Percentiles rank a stretch among this genome's conserved stretches.
Conservation (phyloP, 2,888 invertebrate genomes). For the Erebia palarica region DNA sequence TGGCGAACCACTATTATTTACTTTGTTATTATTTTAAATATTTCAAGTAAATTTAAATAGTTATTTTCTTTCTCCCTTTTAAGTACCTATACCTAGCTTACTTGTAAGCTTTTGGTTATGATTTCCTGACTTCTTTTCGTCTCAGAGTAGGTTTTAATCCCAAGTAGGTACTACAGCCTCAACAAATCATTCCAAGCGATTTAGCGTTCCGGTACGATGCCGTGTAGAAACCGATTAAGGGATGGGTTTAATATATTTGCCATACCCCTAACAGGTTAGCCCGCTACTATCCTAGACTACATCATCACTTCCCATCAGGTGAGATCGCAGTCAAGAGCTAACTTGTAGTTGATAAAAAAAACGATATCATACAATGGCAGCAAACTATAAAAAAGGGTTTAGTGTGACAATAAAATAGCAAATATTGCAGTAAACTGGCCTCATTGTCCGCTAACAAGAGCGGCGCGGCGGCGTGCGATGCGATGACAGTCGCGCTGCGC, state of each 20-base stretch:
- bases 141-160: no score
- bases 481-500: slow-evolving; percentile 70
- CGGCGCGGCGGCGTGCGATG: slow-evolving; percentile 52
- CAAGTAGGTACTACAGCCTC: background rate
- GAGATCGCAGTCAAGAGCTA: no score
- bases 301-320: no score
- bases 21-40: no score
- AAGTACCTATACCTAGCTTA: background rate
- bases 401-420: slow-evolving; percentile 51
- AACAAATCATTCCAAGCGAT: slow-evolving; percentile 13
- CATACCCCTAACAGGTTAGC: no score
- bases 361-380: slow-evolving; percentile 22
- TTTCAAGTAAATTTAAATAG: no score
- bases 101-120: background rate
- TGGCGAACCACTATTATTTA: background rate
- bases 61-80: no score
- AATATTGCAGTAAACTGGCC: slow-evolving; percentile 51
- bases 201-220: no score
- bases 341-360: no score
- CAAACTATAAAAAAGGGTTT: slow-evolving; percentile 40
- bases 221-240: no score
- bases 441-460: slow-evolving; percentile 71
- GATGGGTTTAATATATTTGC: no score
- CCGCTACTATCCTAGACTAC: no score
- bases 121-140: background rate